Evolutionary conservation across 1,140 invertebrate species (phyloP), one percentile per base, ranked within the genome.

Genomic region (Drosophila ambigua): DNA sequence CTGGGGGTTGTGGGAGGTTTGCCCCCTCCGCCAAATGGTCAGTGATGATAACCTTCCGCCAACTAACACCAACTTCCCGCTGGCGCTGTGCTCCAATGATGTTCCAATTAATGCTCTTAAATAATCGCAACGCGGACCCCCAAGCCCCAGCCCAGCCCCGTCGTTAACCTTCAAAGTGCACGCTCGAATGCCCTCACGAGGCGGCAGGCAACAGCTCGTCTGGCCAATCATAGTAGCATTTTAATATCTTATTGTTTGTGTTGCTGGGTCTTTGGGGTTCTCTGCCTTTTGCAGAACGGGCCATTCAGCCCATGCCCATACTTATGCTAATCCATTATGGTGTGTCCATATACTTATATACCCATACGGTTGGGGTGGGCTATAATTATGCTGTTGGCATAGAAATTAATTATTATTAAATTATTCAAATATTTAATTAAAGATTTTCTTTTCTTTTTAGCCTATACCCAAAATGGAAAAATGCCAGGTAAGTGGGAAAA

Each of bases 101-200:
- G 78, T 77, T 85, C 81, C 82, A 87, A 87, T 87, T 85, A 81
- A 81, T 85, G 55, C 63, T 62, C 39, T 55, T 74, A 69, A 59
- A 80, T 85, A 81, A 83, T 72, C 60, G 66, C 72, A 46, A 58
- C 58, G 61, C n/a, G 31, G 23, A 53, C 51, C 11, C 31, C 51
- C 16, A 0, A 16, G 16, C 0, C 16, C 16, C 39, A 26, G 52
- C 66, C 63, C 72, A 59, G 72, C 72, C 60, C 76, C 62, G 39
- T 28, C 43, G 15, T 45, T 81, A 75, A 74, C 81, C 81, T 87
- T 87, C 74, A 66, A 31, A 65, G 54, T 71, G 62, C 65, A 87
- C 75, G 81, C 78, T 85, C 78, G 78, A 87, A 67, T 76, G 72
- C 72, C 62, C 69, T 39, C 75, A 64, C 65, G 59, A 59, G 71